Evolutionary conservation across 2,113 vertebrate genomes (phyloP).

Genomic region (Heterochromis multidens): DNA sequence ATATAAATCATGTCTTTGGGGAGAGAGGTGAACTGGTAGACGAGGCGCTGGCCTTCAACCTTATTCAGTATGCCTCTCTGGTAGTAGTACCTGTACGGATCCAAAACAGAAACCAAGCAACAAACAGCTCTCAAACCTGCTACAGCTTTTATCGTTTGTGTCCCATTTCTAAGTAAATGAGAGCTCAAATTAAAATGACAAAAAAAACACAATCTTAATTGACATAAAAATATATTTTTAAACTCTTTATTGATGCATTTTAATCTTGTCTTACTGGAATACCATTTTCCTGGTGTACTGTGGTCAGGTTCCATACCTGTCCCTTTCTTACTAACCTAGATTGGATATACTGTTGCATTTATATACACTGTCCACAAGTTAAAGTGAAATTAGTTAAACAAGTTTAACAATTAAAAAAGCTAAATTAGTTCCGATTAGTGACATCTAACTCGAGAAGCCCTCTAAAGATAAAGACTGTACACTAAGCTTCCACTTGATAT

Average conservation of each 20-base stretch:
- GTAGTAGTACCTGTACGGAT: conserved; percentile 89
- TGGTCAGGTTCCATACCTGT: neutral
- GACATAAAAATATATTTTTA: neutral
- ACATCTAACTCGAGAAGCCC: neutral
- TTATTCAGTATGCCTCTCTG: conserved; percentile 98
- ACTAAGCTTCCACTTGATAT: neutral
- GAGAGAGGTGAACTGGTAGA: conserved; percentile 97
- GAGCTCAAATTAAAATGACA: neutral
- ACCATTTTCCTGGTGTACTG: neutral
- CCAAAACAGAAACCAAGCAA: neutral
- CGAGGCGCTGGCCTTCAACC: conserved; percentile 96
- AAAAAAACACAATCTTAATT: neutral
- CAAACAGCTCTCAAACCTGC: neutral
- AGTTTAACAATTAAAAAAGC: neutral
- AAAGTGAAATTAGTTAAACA: neutral
- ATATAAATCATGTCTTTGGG: conserved; percentile 93
- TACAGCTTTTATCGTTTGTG: neutral
- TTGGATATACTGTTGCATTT: neutral
- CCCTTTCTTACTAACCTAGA: neutral
- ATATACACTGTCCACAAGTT: neutral
- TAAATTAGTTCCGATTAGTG: neutral
- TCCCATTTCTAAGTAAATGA: neutral
- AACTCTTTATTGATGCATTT: neutral
- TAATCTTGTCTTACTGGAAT: neutral
- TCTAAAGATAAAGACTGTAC: neutral